Conservation (phyloP, 2,113 vertebrate species). For the Osmerus eperlanus region DNA sequence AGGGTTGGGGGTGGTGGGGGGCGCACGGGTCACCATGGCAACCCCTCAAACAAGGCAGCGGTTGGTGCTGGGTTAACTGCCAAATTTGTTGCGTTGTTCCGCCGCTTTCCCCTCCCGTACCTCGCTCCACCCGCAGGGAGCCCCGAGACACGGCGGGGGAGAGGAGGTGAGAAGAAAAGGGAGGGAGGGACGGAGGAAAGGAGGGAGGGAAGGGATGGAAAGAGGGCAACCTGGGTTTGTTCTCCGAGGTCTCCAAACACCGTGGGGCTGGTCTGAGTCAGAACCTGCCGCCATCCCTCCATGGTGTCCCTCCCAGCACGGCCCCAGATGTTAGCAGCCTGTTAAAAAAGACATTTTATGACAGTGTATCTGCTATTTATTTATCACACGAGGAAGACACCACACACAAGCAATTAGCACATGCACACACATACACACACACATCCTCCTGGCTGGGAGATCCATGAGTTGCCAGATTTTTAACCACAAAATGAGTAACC, state of each 20-base stretch:
- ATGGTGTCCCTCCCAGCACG: conserved; percentile 35
- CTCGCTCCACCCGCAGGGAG: conserved; percentile 49
- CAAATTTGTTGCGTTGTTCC: conserved; percentile 56
- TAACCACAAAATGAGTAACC: conserved; percentile 31
- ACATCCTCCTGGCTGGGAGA: neutral
- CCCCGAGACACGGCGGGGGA: conserved; percentile 40
- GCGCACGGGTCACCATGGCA: conserved; percentile 44
- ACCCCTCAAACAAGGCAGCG: conserved; percentile 56
- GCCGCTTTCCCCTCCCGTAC: conserved; percentile 46
- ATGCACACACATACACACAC: conserved; percentile 6
- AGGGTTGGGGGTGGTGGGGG: conserved; percentile 40
- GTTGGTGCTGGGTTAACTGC: conserved; percentile 51
- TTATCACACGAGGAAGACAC: conserved; percentile 39
- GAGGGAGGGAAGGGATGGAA: neutral
- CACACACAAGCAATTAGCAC: conserved; percentile 31
- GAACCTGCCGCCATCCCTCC: conserved; percentile 16
- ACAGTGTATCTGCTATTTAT: conserved; percentile 42
- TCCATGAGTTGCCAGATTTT: conserved; percentile 21
- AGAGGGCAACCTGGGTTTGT: conserved; percentile 26
- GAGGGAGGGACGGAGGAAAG: neutral
- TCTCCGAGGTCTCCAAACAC: conserved; percentile 21
- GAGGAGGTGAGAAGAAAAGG: conserved; percentile 52
- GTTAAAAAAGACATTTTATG: conserved; percentile 39
- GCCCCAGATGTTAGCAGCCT: conserved; percentile 43
- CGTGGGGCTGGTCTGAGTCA: conserved; percentile 27